Conservation (phyloP, 2,888 invertebrate species). For the Caenorhabditis virilis region DNA sequence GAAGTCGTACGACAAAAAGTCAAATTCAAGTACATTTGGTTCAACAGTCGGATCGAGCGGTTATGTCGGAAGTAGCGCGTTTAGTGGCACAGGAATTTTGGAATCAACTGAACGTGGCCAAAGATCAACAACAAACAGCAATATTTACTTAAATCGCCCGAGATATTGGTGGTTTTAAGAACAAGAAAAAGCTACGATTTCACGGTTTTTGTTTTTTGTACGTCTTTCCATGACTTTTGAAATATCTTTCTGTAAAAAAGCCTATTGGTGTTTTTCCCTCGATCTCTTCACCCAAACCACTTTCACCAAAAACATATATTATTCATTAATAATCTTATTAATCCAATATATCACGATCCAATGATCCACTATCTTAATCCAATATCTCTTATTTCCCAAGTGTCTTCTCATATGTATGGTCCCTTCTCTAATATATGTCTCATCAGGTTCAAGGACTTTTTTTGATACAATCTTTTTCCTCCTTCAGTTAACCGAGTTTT, state of each 20-base stretch:
- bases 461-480: too few species aligned
- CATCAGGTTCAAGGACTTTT: too few species aligned
- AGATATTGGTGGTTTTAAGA: conserved; percentile 58
- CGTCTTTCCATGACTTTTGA: conserved; percentile 1
- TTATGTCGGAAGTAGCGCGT: conserved; percentile 27
- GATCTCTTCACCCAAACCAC: too few species aligned
- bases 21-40: conserved; percentile 14
- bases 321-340: too few species aligned
- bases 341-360: too few species aligned
- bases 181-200: not conserved
- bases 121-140: conserved; percentile 39
- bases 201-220: not conserved
- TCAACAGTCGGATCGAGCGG: conserved; percentile 40
- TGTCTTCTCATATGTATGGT: too few species aligned
- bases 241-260: not conserved
- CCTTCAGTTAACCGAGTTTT: too few species aligned
- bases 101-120: conserved; percentile 14
- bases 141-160: conserved; percentile 53
- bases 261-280: not conserved
- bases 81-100: conserved; percentile 28
- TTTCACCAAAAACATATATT: too few species aligned
- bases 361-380: too few species aligned
- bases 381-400: too few species aligned
- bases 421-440: too few species aligned
- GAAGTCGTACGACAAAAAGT: conserved; percentile 36